phyloP scores from a whole-genome alignment of 2,113 vertebrate species.

The Cariama cristata region DNA sequence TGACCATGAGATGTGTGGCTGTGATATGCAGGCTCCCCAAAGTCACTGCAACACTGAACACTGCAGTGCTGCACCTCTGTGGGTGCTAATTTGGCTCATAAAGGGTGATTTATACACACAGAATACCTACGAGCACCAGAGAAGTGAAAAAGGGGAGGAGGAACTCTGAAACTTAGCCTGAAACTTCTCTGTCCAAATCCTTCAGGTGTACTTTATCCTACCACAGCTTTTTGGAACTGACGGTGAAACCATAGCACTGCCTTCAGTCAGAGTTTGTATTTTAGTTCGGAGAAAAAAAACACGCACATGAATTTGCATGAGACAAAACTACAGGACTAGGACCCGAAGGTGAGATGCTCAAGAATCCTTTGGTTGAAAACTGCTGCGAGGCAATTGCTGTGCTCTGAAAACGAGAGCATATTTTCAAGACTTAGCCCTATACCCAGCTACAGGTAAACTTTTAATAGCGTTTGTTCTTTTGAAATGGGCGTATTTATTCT shows the following conservation, averaged over 20 bases:
- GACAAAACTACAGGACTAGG: background rate
- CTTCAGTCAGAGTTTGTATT: background rate
- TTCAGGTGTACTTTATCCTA: background rate
- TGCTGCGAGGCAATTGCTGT: background rate
- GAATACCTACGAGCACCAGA: background rate
- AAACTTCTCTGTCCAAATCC: background rate
- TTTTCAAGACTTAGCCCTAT: background rate
- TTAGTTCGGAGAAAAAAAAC: background rate
- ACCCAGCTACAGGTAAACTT: background rate
- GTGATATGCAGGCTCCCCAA: background rate
- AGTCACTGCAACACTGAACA: rapidly evolving
- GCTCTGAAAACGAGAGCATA: background rate
- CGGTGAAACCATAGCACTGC: background rate
- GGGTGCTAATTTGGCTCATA: background rate
- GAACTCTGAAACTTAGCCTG: background rate
- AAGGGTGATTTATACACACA: background rate
- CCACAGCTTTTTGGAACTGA: background rate
- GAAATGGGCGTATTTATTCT: background rate
- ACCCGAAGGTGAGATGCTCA: background rate
- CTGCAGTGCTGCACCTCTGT: background rate
- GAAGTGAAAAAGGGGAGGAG: background rate
- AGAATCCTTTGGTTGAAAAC: background rate
- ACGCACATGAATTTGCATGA: background rate
- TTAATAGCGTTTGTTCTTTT: background rate
- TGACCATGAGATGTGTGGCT: background rate